Conservation (phyloP, 1,140 invertebrate species). For the Kradibia gibbosae region DNA sequence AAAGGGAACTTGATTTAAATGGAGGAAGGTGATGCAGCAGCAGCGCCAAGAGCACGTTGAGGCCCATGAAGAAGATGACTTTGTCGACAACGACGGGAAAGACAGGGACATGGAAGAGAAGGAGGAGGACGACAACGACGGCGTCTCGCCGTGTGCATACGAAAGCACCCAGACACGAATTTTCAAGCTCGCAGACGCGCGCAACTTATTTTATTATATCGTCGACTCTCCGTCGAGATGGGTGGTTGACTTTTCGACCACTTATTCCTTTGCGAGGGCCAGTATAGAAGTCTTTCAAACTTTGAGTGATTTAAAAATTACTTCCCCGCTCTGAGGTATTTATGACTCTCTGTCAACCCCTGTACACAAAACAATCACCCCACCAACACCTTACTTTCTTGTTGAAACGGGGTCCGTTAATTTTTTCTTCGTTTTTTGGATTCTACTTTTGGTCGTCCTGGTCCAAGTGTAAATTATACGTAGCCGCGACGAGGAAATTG, state of each 20-base stretch:
- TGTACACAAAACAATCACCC: too few relatives aligned
- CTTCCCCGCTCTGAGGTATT: conserved; percentile 25
- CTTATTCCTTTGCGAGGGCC: neutral
- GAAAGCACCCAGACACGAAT: conserved; percentile 34
- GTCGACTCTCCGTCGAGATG: neutral
- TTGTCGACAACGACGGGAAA: neutral
- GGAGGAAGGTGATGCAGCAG: conserved; percentile 13
- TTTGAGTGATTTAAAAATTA: conserved; percentile 48
- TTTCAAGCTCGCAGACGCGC: conserved; percentile 8
- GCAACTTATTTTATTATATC: conserved; percentile 8
- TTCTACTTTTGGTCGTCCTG: neutral
- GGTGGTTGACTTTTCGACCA: neutral
- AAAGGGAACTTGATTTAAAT: conserved; percentile 48
- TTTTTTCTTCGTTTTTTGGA: neutral
- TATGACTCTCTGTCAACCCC: conserved; percentile 40
- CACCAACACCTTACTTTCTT: too few relatives aligned
- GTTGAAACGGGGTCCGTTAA: too few relatives aligned
- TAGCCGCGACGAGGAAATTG: conserved; percentile 16
- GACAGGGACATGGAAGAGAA: neutral
- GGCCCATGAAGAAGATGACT: too few relatives aligned
- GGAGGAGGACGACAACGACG: conserved; percentile 20
- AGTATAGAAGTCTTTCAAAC: neutral
- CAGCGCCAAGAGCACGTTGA: too few relatives aligned
- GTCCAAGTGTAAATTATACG: conserved; percentile 36
- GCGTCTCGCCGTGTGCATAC: conserved; percentile 50